Evolutionary conservation across 2,113 vertebrate genomes (phyloP).

Genomic region (Kobus ellipsiprymnus): DNA sequence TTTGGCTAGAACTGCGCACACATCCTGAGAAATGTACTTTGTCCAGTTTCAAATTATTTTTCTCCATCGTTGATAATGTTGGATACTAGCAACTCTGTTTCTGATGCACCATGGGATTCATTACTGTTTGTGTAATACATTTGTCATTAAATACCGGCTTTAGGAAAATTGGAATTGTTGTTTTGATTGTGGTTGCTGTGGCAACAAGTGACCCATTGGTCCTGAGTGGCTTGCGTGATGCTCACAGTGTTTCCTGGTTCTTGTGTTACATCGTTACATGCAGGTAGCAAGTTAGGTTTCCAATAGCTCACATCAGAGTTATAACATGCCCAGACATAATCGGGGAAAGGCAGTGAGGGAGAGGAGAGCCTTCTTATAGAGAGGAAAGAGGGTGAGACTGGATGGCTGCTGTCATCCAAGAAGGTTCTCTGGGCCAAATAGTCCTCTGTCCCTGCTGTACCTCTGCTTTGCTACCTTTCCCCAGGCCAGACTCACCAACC

Average conservation of each 20-base stretch:
- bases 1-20: neutral
- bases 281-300: slow-evolving; percentile 1
- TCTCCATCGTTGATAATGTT: neutral
- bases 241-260: slow-evolving; percentile 21
- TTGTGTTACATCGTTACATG: slow-evolving; percentile 18
- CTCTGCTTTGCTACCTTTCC: neutral
- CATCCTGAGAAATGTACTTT: slow-evolving; percentile 25
- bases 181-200: slow-evolving; percentile 60
- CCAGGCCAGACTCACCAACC: neutral
- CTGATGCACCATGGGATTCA: slow-evolving; percentile 33
- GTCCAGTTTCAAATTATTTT: neutral
- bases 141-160: slow-evolving; percentile 47
- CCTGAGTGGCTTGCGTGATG: neutral
- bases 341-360: neutral
- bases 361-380: neutral
- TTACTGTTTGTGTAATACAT: slow-evolving; percentile 49
- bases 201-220: neutral
- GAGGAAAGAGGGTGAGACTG: neutral
- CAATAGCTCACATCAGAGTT: slow-evolving; percentile 18
- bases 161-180: neutral
- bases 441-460: neutral
- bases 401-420: neutral
- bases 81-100: slow-evolving; percentile 37
- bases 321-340: slow-evolving; percentile 44
- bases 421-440: neutral